Percentiles rank a stretch among this genome's conserved stretches.
These are phyloP conservation scores for Leptogaster cylindrica DNA, from an alignment of 2,888 invertebrate species.

Conservation along the genomic window DNA sequence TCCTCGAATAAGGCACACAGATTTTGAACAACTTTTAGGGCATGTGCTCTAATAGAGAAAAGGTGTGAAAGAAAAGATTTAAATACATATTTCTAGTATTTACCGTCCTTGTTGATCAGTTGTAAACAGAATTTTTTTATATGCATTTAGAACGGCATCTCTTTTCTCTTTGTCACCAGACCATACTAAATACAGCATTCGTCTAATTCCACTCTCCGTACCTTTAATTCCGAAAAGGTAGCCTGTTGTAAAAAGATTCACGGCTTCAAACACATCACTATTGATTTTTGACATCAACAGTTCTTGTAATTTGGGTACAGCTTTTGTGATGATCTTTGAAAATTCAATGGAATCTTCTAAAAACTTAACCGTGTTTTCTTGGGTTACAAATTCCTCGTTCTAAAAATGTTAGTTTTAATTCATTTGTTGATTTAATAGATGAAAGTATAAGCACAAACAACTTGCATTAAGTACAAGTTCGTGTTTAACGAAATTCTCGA, in stretches of 20 bases:
- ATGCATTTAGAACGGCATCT: conserved; percentile 78
- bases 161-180: conserved; percentile 77
- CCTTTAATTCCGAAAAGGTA: conserved; percentile 79
- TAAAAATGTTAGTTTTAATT: conserved; percentile 46
- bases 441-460: neutral
- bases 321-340: conserved; percentile 56
- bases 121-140: conserved; percentile 65
- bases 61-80: neutral
- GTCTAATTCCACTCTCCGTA: conserved; percentile 73
- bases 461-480: too few relatives aligned
- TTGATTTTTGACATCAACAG: conserved; percentile 75
- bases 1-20: conserved; percentile 65
- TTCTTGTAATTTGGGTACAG: conserved; percentile 71
- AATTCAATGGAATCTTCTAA: conserved; percentile 71
- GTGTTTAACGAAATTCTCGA: too few relatives aligned
- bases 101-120: conserved; percentile 57
- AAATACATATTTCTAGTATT: neutral
- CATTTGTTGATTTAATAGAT: neutral
- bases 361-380: conserved; percentile 73
- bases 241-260: conserved; percentile 85
- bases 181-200: conserved; percentile 81
- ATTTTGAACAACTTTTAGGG: conserved; percentile 66
- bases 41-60: conserved; percentile 61
- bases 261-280: conserved; percentile 85
- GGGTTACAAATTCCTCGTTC: conserved; percentile 66